phyloP scores from a whole-genome alignment of 2,888 invertebrate genomes.

The Drosophila melanocephala region DNA sequence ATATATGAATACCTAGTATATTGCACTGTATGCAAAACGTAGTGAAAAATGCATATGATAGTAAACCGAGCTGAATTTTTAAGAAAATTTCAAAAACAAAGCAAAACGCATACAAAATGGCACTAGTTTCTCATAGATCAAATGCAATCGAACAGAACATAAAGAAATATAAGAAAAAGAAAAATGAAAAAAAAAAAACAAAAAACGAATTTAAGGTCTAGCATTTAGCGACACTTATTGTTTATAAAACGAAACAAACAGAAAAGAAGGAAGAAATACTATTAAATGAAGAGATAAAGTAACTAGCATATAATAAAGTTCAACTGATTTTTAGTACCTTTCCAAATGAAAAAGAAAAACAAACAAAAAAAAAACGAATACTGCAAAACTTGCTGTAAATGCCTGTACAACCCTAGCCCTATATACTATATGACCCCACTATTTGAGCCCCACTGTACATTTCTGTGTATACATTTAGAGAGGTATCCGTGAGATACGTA shows the following conservation, averaged over 20 bases:
- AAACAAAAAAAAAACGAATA: conserved; percentile 11
- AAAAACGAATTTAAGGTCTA: conserved; percentile 81
- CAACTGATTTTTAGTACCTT: conserved; percentile 81
- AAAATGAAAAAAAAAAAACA: conserved; percentile 41
- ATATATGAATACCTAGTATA: conserved; percentile 54
- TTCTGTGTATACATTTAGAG: conserved; percentile 81
- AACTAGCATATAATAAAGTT: conserved; percentile 68
- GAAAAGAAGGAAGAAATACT: conserved; percentile 23
- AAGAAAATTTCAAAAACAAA: conserved; percentile 29
- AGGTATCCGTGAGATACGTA: conserved; percentile 59
- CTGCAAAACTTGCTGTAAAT: conserved; percentile 65
- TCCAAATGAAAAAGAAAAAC: conserved; percentile 48
- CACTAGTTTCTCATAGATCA: conserved; percentile 61
- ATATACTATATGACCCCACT: conserved; percentile 30
- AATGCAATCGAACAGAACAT: conserved; percentile 55
- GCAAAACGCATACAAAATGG: conserved; percentile 22
- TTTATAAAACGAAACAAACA: conserved; percentile 72
- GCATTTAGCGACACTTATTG: conserved; percentile 78
- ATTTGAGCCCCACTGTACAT: conserved; percentile 75
- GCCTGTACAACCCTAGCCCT: conserved; percentile 63
- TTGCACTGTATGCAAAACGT: conserved; percentile 41
- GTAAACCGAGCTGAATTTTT: conserved; percentile 75
- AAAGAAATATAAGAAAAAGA: conserved; percentile 9
- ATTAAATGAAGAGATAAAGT: conserved; percentile 39
- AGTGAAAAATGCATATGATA: conserved; percentile 64